Conservation (phyloP, 1,140 invertebrate species). For the Sitophilus oryzae region DNA sequence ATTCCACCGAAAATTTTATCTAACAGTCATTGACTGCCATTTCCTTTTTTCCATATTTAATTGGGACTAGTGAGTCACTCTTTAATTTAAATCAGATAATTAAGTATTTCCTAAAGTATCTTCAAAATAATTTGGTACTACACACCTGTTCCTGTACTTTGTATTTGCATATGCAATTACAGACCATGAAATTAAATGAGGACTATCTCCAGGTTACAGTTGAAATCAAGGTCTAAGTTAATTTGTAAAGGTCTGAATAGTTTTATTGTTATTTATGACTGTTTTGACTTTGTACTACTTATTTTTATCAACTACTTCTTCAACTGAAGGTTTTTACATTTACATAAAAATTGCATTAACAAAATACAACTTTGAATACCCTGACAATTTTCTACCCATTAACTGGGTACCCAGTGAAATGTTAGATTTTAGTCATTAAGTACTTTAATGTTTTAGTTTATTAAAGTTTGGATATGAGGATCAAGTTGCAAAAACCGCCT, state of each 20-base stretch:
- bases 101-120: neutral
- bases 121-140: neutral
- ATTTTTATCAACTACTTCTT: neutral
- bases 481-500: too few species aligned
- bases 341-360: too few species aligned
- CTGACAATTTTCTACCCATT: too few species aligned
- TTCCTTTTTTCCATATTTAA: too few species aligned
- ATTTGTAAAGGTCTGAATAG: neutral
- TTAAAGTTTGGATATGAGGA: too few species aligned
- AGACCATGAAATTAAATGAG: neutral
- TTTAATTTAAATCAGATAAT: neutral
- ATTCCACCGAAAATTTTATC: too few species aligned
- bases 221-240: neutral
- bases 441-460: too few species aligned
- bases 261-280: neutral
- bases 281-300: neutral
- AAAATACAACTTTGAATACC: too few species aligned
- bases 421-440: too few species aligned
- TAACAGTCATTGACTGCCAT: too few species aligned
- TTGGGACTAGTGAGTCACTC: neutral
- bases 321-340: too few species aligned
- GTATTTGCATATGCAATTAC: neutral
- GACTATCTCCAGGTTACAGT: neutral
- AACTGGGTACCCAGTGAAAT: too few species aligned
- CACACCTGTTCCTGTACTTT: neutral